Evolutionary conservation across 2,113 vertebrate species (phyloP).

Genomic region (Empidonax alnorum): DNA sequence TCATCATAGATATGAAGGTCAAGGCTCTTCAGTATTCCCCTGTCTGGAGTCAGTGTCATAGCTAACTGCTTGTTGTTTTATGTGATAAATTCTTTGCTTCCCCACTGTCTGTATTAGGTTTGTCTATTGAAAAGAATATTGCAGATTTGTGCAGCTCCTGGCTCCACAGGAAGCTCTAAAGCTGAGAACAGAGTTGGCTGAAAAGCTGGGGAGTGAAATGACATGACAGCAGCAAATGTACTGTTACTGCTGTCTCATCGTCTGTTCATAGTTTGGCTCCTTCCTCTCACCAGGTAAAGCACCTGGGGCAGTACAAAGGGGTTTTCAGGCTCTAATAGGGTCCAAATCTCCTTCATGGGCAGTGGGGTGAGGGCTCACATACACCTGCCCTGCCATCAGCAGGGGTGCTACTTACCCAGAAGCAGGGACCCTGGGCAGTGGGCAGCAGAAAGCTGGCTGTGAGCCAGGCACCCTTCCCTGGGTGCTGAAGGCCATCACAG

Average conservation of each 20-base stretch:
- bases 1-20: background rate
- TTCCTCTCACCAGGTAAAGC: background rate
- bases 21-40: background rate
- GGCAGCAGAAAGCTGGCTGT: background rate
- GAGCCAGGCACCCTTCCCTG: background rate
- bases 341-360: background rate
- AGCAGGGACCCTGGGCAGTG: background rate
- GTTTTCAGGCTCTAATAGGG: background rate
- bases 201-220: background rate
- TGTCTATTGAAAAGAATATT: background rate
- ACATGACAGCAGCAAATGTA: rapidly evolving
- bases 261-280: rapidly evolving
- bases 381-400: background rate
- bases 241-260: rapidly evolving
- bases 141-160: background rate
- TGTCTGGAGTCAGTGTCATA: background rate
- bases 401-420: rapidly evolving
- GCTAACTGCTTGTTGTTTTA: background rate
- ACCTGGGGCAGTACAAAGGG: background rate
- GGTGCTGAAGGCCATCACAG: background rate
- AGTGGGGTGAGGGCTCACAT: rapidly evolving
- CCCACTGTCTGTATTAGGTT: background rate
- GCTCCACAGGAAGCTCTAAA: background rate
- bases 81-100: background rate
- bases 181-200: background rate